Base-by-base conservation (phyloP, 2,113 vertebrate species). In the Setophaga petechia region DNA sequence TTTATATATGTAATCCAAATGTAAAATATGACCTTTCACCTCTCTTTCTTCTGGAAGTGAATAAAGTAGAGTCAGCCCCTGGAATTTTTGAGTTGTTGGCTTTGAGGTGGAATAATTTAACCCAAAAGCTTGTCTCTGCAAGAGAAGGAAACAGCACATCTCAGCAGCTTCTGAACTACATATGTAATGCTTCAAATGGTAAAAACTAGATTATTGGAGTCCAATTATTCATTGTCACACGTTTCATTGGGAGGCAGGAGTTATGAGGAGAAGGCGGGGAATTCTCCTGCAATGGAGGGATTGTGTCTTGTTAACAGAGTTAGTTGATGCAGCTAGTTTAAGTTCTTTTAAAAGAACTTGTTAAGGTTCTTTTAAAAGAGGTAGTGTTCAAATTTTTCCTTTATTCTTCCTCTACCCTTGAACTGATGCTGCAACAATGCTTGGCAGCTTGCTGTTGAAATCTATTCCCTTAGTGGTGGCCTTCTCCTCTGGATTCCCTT, bases 81-180 rank as follows among this genome's bases (percentile, higher is more conserved):
- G 65, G 72, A 77, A 67, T 52, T 63, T 37, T 72, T 20, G 4
- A 93, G 51, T 63, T 52, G 43, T 73, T 93, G 39, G 65, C 37
- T 94, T 77, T 51, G 77, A 63, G 65, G 81, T 67, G 37, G 84
- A 87, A 81, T 94, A 79, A 81, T 78, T 84, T 75, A 94, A 96
- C 44, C 15, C 43, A 58, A 54, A 68, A 66, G 2, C 16, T 24
- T 65, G 61, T 82, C 30, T 63, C 24, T 76, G 25, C 25, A 37
- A 74, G 30, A 68, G 44, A 43, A 85, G 27, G 92, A 87, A 89
- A 67, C 43, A 35, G 24, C 15, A 54, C 18, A 5, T 46, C 77
- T 41, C 82, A 84, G 8, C 58, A 79, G 76, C 73, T 76, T 94
- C 80, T 87, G 24, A 67, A 69, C 58, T 75, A 35, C 71, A 73